Percentiles rank a stretch among this genome's conserved stretches.
Conservation (phyloP, 2,797 vertebrate genomes). For the Lacerta viridis region DNA sequence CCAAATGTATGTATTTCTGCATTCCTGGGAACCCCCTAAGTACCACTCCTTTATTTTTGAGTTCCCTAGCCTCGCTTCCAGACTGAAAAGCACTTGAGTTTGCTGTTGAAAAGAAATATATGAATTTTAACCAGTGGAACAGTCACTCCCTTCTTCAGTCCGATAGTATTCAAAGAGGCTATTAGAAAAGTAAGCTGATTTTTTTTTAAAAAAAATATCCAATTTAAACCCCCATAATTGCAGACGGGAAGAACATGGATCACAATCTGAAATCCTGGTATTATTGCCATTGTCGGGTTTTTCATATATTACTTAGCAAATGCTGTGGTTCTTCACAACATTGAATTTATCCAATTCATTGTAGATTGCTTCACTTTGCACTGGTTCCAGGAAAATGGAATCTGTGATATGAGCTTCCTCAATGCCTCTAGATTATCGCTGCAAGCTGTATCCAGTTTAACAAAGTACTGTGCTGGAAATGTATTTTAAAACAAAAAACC, state of each 20-base stretch:
- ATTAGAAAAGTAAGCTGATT: not conserved
- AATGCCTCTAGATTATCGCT: not conserved
- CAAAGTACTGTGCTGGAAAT: not conserved
- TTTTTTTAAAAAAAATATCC: not conserved
- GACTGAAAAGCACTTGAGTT: not conserved
- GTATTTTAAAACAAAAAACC: no score
- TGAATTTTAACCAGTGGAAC: not conserved
- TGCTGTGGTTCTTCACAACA: not conserved
- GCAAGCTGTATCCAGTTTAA: not conserved
- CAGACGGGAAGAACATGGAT: not conserved
- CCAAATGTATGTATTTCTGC: not conserved
- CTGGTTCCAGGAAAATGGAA: not conserved
- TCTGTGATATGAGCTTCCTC: not conserved
- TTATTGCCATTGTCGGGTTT: not conserved
- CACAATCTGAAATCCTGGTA: not conserved
- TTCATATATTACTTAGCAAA: not conserved
- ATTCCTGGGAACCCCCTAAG: not conserved
- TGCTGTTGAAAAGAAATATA: not conserved
- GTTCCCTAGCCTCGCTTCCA: not conserved
- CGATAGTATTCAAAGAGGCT: not conserved
- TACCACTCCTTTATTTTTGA: not conserved
- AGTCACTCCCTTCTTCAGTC: not conserved
- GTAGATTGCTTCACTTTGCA: constrained; percentile 19
- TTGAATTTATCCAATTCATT: constrained; percentile 27
- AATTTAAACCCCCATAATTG: not conserved